phyloP scores from a whole-genome alignment of 2,113 vertebrate species.

The Callithrix jacchus region DNA sequence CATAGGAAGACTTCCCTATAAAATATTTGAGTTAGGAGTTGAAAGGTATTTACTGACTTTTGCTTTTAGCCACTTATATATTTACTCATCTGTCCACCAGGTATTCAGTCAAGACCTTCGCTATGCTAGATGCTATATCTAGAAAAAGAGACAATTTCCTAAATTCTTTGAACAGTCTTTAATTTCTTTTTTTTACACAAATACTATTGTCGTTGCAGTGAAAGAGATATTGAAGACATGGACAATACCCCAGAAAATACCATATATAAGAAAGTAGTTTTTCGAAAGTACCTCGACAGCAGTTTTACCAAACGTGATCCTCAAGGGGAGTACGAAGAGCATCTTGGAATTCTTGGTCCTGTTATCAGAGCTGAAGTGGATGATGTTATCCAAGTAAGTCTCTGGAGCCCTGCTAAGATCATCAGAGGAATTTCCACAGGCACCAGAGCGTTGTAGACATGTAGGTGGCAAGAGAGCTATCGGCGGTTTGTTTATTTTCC shows the following conservation, averaged over 20 bases:
- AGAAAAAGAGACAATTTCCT: slow-evolving; percentile 11
- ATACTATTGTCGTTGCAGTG: slow-evolving; percentile 64
- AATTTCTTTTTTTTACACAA: slow-evolving; percentile 31
- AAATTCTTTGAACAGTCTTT: background rate
- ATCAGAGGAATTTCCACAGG: background rate
- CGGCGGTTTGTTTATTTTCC: background rate
- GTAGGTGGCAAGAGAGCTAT: background rate
- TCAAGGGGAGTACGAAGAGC: slow-evolving; percentile 90
- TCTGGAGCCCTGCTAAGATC: background rate
- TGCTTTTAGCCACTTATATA: background rate
- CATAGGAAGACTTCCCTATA: background rate
- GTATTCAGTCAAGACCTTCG: background rate
- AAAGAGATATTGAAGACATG: slow-evolving; percentile 62
- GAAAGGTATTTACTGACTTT: background rate
- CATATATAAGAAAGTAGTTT: slow-evolving; percentile 90
- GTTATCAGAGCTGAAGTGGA: slow-evolving; percentile 94
- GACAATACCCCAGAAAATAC: slow-evolving; percentile 70
- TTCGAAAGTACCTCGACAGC: slow-evolving; percentile 91
- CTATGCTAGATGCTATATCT: background rate
- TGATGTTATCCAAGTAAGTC: slow-evolving; percentile 91
- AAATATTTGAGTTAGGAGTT: background rate
- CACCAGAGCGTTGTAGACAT: background rate
- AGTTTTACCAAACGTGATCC: slow-evolving; percentile 87
- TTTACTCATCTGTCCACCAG: background rate
- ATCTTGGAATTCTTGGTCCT: slow-evolving; percentile 95